Conservation (phyloP, 2,113 vertebrate genomes). For the Sterna hirundo region DNA sequence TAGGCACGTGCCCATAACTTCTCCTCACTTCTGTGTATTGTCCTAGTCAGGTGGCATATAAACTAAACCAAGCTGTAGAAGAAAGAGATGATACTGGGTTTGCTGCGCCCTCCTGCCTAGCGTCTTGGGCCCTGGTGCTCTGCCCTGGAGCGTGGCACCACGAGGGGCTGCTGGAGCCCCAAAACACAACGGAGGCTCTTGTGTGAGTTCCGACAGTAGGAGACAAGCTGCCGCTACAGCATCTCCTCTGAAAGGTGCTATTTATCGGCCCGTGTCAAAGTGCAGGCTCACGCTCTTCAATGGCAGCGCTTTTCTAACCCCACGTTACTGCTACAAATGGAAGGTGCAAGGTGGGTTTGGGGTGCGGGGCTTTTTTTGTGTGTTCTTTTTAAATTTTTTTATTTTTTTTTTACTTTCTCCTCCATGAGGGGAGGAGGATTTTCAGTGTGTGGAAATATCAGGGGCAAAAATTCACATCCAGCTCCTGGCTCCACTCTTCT, state of each 20-base stretch:
- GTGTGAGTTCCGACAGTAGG: background rate
- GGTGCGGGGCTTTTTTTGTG: background rate
- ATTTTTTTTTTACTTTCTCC: background rate
- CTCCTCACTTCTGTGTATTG: background rate
- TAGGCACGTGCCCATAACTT: background rate
- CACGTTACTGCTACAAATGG: background rate
- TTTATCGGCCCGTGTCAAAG: background rate
- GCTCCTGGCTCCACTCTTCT: background rate
- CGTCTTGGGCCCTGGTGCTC: background rate
- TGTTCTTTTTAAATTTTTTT: background rate
- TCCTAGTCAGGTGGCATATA: background rate
- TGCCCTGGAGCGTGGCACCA: rapidly evolving
- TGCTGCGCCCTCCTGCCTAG: background rate
- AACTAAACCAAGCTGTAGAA: rapidly evolving
- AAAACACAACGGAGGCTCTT: rapidly evolving
- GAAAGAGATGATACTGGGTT: background rate
- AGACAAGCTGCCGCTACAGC: background rate
- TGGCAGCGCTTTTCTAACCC: background rate
- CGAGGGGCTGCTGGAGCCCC: background rate
- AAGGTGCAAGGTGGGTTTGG: background rate
- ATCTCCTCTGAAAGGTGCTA: background rate
- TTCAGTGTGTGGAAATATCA: background rate
- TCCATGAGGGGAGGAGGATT: rapidly evolving
- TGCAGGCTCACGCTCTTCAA: background rate
- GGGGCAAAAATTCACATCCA: background rate